phyloP scores from a whole-genome alignment of 2,797 vertebrate genomes.

The Cuculus canorus region DNA sequence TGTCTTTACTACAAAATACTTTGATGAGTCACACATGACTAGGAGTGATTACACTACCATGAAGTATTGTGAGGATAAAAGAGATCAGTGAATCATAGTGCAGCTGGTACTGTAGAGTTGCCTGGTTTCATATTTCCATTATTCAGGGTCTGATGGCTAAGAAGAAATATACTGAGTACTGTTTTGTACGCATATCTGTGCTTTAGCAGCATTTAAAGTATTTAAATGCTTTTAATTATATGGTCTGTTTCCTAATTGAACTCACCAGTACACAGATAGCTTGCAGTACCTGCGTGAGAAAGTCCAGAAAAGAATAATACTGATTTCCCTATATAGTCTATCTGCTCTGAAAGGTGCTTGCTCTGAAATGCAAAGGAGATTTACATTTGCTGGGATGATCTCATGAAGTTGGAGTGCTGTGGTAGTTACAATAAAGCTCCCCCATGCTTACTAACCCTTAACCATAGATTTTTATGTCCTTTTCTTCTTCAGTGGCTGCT shows the following conservation, averaged over 20 bases:
- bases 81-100: constrained; percentile 66
- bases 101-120: constrained; percentile 60
- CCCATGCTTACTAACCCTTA: neutral
- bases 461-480: neutral
- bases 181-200: neutral
- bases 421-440: neutral
- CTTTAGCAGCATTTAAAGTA: constrained; percentile 22
- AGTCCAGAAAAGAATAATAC: neutral
- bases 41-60: constrained; percentile 60
- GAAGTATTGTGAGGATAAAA: constrained; percentile 60
- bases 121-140: constrained; percentile 44
- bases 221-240: constrained; percentile 21
- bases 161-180: constrained; percentile 35
- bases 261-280: neutral
- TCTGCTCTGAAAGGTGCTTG: neutral
- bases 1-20: constrained; percentile 67
- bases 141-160: constrained; percentile 37
- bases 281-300: constrained; percentile 14
- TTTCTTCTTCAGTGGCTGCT: neutral
- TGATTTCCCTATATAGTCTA: neutral
- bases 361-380: neutral
- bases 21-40: constrained; percentile 67
- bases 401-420: neutral
- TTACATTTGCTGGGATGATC: neutral
- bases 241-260: neutral